Evolutionary conservation across 2,888 invertebrate species (phyloP), one percentile per base, ranked within the genome.

Genomic region (Chironomus riparius): DNA sequence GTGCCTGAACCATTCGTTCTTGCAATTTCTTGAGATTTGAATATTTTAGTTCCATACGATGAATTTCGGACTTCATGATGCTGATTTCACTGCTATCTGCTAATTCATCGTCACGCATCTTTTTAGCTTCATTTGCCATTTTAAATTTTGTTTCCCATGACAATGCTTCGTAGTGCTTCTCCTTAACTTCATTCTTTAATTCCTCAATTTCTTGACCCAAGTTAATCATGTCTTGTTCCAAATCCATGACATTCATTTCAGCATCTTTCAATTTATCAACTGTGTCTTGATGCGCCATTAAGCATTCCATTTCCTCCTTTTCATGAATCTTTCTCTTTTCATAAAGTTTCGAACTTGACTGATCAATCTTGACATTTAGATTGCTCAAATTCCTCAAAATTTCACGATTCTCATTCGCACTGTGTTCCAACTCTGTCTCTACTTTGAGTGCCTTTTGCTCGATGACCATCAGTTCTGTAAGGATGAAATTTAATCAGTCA

Each of bases 101-200:
- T 76, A 87, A 86, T 76, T 92, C 92, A 48, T 88, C 86, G 75
- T 88, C 87, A 70, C 92, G 87, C 80, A 87, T 89, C 79, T 87
- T 88, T 80, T 90, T 89, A 0, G 91, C 87, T 81, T 94, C 92
- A 22, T 88, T 87, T 2, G 91, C 90, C 79, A 93, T 82, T 79
- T 90, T 84, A 77, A 91, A 88, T 85, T 93, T 93, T 78, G 91
- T 90, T 81, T 94, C 92, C 94, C 94, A 94, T 47, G 91, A 89
- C 38, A 93, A 84, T 7, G 89, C 87, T 81, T 93, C 91, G 50
- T 89, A 86, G 77, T 90, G 87, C 21, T 91, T 82, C 62, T 90
- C 88, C 76, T 90, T 87, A 1, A 89, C 88, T 0, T 91, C 82
- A 68, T 81, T 80, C 65, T 83, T 83, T 47, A 79, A 78, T 48